These are phyloP conservation scores for Trichonephila clavipes DNA, from an alignment of 1,140 invertebrate genomes.

Conservation along the genomic window DNA sequence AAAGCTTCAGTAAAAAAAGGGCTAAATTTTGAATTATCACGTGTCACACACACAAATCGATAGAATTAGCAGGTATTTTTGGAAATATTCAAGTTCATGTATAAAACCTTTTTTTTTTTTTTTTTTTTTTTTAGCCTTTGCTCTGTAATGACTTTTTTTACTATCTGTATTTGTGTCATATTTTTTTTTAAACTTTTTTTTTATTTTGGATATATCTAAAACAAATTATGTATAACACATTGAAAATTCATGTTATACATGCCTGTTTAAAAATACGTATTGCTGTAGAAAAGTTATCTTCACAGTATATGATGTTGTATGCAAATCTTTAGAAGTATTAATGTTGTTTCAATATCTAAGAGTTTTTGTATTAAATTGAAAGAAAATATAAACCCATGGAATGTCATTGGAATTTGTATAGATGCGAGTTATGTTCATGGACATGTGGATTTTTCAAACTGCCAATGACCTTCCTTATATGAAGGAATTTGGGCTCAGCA, in stretches of 20 bases:
- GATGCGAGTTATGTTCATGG: not conserved
- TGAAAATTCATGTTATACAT: not conserved
- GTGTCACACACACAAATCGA: not conserved
- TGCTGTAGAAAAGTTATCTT: not conserved
- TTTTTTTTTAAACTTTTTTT: not conserved
- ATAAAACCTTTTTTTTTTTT: not conserved
- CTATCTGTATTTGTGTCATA: not conserved
- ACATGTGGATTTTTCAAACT: conserved; percentile 19
- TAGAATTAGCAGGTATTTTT: not conserved
- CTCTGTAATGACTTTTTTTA: not conserved
- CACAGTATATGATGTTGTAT: not conserved
- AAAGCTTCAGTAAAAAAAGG: conserved; percentile 5
- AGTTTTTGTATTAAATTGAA: not conserved
- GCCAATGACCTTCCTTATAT: conserved; percentile 46
- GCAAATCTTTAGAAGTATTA: not conserved
- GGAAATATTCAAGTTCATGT: not conserved
- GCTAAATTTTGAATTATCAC: conserved; percentile 7
- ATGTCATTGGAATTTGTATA: not conserved
- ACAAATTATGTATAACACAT: not conserved
- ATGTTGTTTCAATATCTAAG: not conserved
- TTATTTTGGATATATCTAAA: not conserved
- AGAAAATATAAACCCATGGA: not conserved
- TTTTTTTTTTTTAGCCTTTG: not conserved
- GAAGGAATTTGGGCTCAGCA: conserved; percentile 22
- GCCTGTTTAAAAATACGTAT: not conserved